These are phyloP conservation scores for Gobiocypris rarus DNA, from an alignment of 2,113 vertebrate species.

Conservation along the genomic window DNA sequence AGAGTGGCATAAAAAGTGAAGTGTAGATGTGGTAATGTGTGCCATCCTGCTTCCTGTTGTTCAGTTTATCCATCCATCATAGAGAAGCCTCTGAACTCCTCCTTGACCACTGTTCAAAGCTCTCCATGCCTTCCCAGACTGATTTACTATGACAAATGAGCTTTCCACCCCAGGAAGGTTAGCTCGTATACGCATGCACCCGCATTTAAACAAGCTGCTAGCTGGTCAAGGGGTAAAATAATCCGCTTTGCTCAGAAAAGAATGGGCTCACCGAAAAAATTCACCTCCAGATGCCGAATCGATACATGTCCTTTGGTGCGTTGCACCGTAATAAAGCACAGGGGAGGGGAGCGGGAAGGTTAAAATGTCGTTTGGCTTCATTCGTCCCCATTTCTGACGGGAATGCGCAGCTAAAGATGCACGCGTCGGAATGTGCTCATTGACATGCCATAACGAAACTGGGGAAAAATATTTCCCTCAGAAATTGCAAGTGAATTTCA, in stretches of 20 bases:
- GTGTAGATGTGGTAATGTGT: neutral
- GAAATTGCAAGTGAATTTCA: too few species aligned
- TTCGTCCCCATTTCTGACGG: neutral
- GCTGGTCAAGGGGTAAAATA: slow-evolving; percentile 39
- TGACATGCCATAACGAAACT: neutral
- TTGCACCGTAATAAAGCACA: slow-evolving; percentile 30
- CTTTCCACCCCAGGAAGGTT: slow-evolving; percentile 45
- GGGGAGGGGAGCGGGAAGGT: neutral
- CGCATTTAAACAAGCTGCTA: slow-evolving; percentile 31
- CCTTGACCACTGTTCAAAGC: slow-evolving; percentile 52
- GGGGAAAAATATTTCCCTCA: too few species aligned
- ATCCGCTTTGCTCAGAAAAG: slow-evolving; percentile 32
- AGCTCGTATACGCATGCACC: slow-evolving; percentile 22
- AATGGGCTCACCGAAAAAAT: slow-evolving; percentile 15
- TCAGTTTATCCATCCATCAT: slow-evolving; percentile 34
- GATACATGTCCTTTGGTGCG: slow-evolving; percentile 26
- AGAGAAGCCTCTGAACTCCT: slow-evolving; percentile 32
- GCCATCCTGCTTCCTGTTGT: neutral
- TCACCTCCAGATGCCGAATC: slow-evolving; percentile 44
- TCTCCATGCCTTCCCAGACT: slow-evolving; percentile 39
- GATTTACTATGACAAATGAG: slow-evolving; percentile 56
- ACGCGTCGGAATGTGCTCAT: neutral
- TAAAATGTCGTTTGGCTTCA: neutral
- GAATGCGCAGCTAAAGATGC: neutral
- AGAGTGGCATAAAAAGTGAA: neutral